phyloP scores from a whole-genome alignment of 2,113 vertebrate genomes.

The Lepus timidus region DNA sequence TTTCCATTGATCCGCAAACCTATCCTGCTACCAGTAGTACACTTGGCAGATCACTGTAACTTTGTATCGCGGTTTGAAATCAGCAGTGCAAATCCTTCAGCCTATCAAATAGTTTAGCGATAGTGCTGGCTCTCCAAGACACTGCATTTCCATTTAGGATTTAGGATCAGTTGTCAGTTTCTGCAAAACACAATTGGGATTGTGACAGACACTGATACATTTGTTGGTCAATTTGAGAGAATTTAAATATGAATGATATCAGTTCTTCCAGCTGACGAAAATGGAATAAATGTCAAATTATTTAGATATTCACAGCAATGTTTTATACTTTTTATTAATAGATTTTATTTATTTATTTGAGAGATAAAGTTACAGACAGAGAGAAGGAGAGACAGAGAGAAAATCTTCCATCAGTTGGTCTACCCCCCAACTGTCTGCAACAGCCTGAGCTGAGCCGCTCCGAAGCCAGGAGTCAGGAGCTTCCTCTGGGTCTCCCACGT shows the following conservation, averaged over 20 bases:
- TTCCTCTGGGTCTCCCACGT: too few relatives aligned
- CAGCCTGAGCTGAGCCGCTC: too few relatives aligned
- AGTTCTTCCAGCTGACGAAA: neutral
- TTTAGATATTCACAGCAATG: neutral
- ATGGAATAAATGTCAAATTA: neutral
- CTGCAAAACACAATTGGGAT: neutral
- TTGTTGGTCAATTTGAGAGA: neutral
- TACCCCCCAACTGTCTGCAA: too few relatives aligned
- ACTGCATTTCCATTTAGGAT: neutral
- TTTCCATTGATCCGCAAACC: neutral
- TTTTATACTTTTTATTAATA: too few relatives aligned
- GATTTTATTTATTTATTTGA: too few relatives aligned
- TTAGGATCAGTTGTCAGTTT: neutral
- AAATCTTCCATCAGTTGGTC: too few relatives aligned
- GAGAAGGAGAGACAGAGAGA: too few relatives aligned
- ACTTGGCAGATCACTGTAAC: neutral
- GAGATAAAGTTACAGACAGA: too few relatives aligned
- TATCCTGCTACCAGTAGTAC: too few relatives aligned
- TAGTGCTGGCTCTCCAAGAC: neutral
- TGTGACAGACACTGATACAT: neutral
- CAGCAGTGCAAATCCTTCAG: neutral
- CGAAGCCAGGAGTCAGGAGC: too few relatives aligned
- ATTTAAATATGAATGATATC: neutral
- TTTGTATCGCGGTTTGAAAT: neutral
- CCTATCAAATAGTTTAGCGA: neutral